These are phyloP conservation scores for Rhodeus uyekii DNA, from an alignment of 2,797 vertebrate species.

Conservation along the genomic window DNA sequence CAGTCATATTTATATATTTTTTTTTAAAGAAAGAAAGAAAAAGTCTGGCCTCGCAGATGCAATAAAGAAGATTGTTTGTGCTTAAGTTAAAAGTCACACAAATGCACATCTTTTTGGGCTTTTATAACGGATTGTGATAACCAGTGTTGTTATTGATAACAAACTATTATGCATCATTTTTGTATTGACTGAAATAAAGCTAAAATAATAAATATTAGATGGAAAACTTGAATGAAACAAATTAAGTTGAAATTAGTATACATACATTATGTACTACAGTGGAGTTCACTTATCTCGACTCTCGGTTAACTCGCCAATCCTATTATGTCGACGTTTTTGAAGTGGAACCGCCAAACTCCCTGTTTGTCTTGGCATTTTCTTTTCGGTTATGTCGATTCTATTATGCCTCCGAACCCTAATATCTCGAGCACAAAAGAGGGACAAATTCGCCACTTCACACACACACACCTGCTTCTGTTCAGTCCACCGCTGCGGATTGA, in stretches of 20 bases:
- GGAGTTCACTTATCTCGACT: no score
- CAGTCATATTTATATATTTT: background rate
- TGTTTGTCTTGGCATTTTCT: no score
- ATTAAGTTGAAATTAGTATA: background rate
- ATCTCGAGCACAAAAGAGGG: no score
- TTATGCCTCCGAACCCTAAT: no score
- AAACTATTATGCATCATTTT: background rate
- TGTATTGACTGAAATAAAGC: background rate
- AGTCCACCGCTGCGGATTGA: no score
- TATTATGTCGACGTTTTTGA: no score
- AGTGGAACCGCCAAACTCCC: no score
- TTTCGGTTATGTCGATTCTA: no score
- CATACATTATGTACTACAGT: background rate
- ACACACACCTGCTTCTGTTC: no score
- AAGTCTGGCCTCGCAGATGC: background rate
- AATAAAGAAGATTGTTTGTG: conserved; percentile 7
- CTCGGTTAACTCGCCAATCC: no score
- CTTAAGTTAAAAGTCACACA: background rate
- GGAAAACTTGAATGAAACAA: background rate
- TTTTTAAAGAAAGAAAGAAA: background rate
- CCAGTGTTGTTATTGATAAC: background rate
- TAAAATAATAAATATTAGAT: background rate
- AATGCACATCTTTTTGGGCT: no score
- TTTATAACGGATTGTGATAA: conserved; percentile 5
- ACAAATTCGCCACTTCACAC: no score